A percentile compares a stretch with the other conserved stretches of the same genome.
Evolutionary conservation across 1,140 invertebrate species (phyloP).

Genomic region (Pseudomyrmex pallidus): DNA sequence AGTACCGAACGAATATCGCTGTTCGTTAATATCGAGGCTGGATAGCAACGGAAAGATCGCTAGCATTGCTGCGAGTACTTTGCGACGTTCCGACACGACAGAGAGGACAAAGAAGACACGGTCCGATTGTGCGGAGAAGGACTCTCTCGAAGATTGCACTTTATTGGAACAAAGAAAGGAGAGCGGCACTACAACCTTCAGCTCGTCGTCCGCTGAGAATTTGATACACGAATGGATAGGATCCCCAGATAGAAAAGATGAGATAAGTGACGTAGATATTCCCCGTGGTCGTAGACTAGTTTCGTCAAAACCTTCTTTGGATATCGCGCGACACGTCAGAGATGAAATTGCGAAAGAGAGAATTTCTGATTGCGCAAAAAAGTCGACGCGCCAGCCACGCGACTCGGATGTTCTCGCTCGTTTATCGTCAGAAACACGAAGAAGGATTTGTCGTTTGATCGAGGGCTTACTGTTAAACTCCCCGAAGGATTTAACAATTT

Average conservation of each 20-base stretch:
- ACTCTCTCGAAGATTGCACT: slow-evolving; percentile 59
- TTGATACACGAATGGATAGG: slow-evolving; percentile 67
- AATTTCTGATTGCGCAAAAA: neutral
- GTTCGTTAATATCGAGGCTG: neutral
- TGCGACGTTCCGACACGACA: neutral
- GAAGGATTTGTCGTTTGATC: slow-evolving; percentile 3
- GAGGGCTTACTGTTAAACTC: neutral
- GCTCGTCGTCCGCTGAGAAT: slow-evolving; percentile 70
- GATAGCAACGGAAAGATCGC: neutral
- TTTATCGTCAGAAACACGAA: slow-evolving; percentile 22
- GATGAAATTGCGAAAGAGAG: neutral
- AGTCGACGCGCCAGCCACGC: neutral
- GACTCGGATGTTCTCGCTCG: neutral
- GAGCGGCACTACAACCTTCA: slow-evolving; percentile 57
- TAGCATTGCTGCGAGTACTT: neutral
- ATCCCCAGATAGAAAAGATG: neutral
- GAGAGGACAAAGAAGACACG: neutral
- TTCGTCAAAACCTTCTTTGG: slow-evolving; percentile 13
- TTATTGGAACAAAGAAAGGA: neutral
- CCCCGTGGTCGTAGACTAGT: slow-evolving; percentile 3
- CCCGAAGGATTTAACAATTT: neutral
- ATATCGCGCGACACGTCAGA: slow-evolving; percentile 15
- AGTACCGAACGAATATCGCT: neutral
- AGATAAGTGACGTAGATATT: slow-evolving; percentile 6
- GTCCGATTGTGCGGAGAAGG: slow-evolving; percentile 37